phyloP scores from a whole-genome alignment of 2,797 vertebrate species.

The Sciurus carolinensis region DNA sequence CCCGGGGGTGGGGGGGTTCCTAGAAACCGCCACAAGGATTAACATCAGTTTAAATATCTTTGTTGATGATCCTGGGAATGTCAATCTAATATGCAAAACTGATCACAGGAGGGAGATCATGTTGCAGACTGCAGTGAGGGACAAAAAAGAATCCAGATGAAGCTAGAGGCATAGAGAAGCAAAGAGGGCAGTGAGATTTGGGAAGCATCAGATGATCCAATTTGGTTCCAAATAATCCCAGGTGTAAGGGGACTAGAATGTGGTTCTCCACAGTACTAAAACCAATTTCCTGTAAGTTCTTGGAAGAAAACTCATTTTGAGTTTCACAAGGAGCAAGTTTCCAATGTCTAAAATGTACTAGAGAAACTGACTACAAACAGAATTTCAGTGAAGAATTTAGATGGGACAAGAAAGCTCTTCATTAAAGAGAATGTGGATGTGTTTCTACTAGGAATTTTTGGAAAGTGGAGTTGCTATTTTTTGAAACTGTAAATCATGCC shows the following conservation, averaged over 20 bases:
- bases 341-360: neutral
- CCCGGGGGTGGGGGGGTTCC: neutral
- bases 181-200: neutral
- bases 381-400: slow-evolving; percentile 35
- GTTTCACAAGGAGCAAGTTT: slow-evolving; percentile 54
- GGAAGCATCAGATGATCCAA: neutral
- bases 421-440: slow-evolving; percentile 21
- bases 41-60: slow-evolving; percentile 56
- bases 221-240: slow-evolving; percentile 10
- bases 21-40: slow-evolving; percentile 57
- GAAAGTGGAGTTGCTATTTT: neutral
- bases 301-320: slow-evolving; percentile 36
- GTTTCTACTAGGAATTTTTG: slow-evolving; percentile 53
- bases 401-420: neutral
- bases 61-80: neutral
- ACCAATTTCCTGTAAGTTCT: neutral
- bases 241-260: neutral
- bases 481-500: slow-evolving; percentile 46
- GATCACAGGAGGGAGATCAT: neutral
- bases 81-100: slow-evolving; percentile 18
- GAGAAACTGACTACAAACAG: neutral
- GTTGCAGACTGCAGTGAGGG: neutral
- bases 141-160: slow-evolving; percentile 20
- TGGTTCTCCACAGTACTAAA: neutral
- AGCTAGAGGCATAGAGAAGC: slow-evolving; percentile 32